A percentile compares a stretch with the other conserved stretches of the same genome.
Evolutionary conservation across 2,888 invertebrate genomes (phyloP).

Genomic region (Lingula anatina): DNA sequence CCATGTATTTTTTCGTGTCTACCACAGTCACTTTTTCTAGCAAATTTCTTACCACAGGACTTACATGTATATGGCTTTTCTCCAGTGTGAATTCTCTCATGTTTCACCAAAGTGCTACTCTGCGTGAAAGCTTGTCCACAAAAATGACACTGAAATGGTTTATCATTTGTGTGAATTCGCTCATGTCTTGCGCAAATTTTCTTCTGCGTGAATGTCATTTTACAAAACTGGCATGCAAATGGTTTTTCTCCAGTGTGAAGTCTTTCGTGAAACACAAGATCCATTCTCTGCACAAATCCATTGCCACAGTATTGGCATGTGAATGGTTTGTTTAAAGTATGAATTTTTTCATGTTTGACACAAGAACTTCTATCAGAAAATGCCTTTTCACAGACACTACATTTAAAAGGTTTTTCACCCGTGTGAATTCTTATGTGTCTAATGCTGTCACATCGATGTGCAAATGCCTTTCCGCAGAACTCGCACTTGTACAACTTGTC

Average conservation of each 20-base stretch:
- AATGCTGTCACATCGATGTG: neutral
- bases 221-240: neutral
- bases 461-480: neutral
- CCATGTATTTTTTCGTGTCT: no score
- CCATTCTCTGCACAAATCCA: neutral
- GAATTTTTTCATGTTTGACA: neutral
- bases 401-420: neutral
- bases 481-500: neutral
- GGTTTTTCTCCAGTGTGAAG: neutral
- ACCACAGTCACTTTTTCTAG: no score
- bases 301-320: neutral
- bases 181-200: no score
- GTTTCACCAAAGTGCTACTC: no score
- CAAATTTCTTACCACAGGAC: no score
- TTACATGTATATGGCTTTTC: no score
- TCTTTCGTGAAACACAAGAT: neutral
- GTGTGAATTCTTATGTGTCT: neutral
- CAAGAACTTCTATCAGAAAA: neutral
- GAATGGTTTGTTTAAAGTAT: neutral
- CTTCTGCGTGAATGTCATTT: neutral
- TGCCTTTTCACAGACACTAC: neutral
- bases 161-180: no score
- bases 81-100: no score
- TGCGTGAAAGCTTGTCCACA: no score
- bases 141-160: no score